These are phyloP conservation scores for Pantherophis vulpinus DNA, from an alignment of 2,797 vertebrate genomes.

Conservation along the genomic window DNA sequence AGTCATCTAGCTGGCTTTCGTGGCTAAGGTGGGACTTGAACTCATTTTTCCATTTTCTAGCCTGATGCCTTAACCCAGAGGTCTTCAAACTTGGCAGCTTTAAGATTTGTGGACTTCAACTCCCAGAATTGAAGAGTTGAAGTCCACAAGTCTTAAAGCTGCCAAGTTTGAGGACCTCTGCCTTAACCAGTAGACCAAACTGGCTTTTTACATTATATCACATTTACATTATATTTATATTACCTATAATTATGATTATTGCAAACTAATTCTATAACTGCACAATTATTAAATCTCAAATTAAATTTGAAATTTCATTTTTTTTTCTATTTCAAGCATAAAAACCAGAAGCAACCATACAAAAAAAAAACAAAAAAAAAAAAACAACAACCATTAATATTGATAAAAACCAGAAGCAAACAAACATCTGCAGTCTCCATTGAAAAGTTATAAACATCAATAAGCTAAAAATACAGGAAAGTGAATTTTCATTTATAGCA, in stretches of 20 bases:
- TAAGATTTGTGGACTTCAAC: no score
- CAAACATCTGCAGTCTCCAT: conserved; percentile 78
- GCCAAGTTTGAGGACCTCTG: no score
- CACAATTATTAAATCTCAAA: not conserved
- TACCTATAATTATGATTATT: not conserved
- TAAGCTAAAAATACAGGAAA: conserved; percentile 76
- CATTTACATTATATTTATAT: not conserved
- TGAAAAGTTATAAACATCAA: conserved; percentile 75
- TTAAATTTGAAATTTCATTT: not conserved
- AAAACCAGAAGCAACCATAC: not conserved
- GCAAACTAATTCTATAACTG: not conserved
- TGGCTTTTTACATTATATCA: not conserved
- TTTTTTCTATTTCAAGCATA: not conserved
- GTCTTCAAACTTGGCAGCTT: no score
- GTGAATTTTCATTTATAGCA: conserved; percentile 78
- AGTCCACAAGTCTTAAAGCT: no score
- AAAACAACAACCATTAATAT: not conserved
- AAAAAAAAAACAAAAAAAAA: not conserved
- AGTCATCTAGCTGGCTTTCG: not conserved
- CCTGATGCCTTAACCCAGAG: not conserved
- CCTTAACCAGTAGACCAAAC: not conserved
- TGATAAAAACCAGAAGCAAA: not conserved
- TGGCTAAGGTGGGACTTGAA: not conserved
- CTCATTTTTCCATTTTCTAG: not conserved
- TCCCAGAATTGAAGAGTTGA: no score